A percentile compares a stretch with the other conserved stretches of the same genome.
Conservation (phyloP, 2,797 vertebrate genomes). For the Hybognathus amarus region DNA sequence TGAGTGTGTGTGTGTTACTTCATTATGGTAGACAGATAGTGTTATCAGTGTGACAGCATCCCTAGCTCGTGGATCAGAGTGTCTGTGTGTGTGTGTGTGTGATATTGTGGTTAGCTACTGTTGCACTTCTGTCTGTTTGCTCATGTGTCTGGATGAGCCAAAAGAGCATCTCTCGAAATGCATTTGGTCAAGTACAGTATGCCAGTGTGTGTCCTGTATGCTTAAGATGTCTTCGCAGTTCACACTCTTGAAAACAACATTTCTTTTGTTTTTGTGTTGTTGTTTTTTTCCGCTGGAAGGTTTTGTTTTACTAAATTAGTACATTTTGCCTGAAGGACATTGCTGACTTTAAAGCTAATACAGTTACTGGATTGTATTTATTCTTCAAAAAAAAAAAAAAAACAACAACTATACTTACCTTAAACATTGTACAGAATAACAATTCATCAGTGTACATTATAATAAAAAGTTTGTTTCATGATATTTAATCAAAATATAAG, state of each 20-base stretch:
- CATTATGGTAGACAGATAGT: neutral
- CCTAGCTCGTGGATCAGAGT: conserved; percentile 27
- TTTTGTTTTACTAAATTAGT: neutral
- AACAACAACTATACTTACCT: neutral
- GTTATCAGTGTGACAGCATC: conserved; percentile 58
- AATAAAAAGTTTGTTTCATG: neutral
- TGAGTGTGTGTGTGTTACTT: neutral
- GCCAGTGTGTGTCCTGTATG: no score
- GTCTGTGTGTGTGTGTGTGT: conserved; percentile 3
- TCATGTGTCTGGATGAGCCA: conserved; percentile 64
- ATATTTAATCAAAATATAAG: neutral
- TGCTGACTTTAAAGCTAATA: neutral
- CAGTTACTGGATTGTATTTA: neutral
- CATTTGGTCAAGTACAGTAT: conserved; percentile 2
- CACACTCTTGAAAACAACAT: neutral
- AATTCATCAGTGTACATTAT: neutral
- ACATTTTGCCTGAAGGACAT: neutral
- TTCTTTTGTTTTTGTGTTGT: neutral
- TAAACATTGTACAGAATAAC: no score
- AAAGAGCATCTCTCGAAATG: conserved; percentile 34
- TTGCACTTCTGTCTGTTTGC: conserved; percentile 56
- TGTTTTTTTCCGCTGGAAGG: no score
- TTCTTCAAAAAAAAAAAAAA: neutral
- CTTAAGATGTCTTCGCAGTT: neutral
- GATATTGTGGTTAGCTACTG: conserved; percentile 64